phyloP scores from a whole-genome alignment of 2,797 vertebrate genomes.

The Rhabdophis nuchalis region DNA sequence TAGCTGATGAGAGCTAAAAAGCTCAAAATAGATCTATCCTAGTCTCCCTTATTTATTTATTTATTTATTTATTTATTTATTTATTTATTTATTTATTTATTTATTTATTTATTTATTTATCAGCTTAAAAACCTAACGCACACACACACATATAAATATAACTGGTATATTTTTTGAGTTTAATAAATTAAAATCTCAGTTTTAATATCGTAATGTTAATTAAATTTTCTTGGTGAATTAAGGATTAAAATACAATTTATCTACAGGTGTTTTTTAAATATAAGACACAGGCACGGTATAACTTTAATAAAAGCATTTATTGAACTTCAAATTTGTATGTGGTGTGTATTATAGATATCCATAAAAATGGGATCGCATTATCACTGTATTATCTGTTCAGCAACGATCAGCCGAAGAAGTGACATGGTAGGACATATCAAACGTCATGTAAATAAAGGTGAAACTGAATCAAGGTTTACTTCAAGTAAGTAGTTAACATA shows the following conservation, averaged over 20 bases:
- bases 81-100: too few species aligned
- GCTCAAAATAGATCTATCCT: too few species aligned
- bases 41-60: too few species aligned
- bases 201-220: neutral
- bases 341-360: conserved; percentile 65
- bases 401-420: conserved; percentile 86
- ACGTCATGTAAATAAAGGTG: conserved; percentile 90
- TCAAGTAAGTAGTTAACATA: conserved; percentile 65
- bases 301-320: neutral
- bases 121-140: too few species aligned
- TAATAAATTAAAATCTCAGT: neutral
- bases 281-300: neutral
- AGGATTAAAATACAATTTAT: neutral
- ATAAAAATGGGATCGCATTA: conserved; percentile 87
- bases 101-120: too few species aligned
- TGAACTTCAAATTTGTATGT: neutral
- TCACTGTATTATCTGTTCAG: conserved; percentile 94
- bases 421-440: conserved; percentile 95
- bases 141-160: too few species aligned
- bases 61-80: too few species aligned
- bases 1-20: too few species aligned
- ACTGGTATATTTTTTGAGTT: neutral
- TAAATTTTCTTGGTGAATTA: neutral
- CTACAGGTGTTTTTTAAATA: neutral
- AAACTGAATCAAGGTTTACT: conserved; percentile 85